Percentiles rank a stretch among this genome's conserved stretches.
Evolutionary conservation across 2,888 invertebrate species (phyloP).

Genomic region (Sinelater perroti): DNA sequence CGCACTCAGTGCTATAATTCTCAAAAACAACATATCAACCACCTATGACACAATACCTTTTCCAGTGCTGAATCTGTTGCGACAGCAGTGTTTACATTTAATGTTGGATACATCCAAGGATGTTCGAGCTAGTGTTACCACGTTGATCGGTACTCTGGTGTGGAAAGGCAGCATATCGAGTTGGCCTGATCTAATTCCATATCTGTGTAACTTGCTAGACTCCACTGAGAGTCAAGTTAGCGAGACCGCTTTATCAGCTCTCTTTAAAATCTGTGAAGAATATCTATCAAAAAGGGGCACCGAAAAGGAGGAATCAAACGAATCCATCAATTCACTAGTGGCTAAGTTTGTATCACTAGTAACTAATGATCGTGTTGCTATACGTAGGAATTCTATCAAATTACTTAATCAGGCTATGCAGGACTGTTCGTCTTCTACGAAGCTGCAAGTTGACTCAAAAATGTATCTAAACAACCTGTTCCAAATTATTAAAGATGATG

Average conservation of each 20-base stretch:
- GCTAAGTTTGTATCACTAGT: constrained; percentile 75
- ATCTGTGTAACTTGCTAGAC: constrained; percentile 90
- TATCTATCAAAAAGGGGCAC: constrained; percentile 69
- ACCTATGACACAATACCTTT: constrained; percentile 88
- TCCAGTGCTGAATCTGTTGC: constrained; percentile 91
- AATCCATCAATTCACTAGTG: constrained; percentile 89
- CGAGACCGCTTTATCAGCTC: constrained; percentile 96
- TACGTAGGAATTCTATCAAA: constrained; percentile 41
- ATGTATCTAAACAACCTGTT: constrained; percentile 82
- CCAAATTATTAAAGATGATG: constrained; percentile 91
- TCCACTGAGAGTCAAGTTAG: constrained; percentile 92
- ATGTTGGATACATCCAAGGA: constrained; percentile 94
- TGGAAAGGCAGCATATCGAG: constrained; percentile 87
- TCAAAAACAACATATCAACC: constrained; percentile 96
- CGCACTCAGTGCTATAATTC: constrained; percentile 93
- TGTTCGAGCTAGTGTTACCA: constrained; percentile 96
- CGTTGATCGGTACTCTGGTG: constrained; percentile 95
- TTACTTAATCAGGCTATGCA: constrained; percentile 57
- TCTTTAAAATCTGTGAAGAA: constrained; percentile 99
- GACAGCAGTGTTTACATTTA: constrained; percentile 91
- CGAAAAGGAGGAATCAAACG: constrained; percentile 83
- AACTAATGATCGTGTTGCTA: constrained; percentile 21
- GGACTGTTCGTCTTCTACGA: constrained; percentile 51
- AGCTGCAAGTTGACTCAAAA: constrained; percentile 53
- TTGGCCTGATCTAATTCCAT: constrained; percentile 95